Base-by-base conservation (phyloP, 1,140 invertebrate species). In the Heliconius congener region DNA sequence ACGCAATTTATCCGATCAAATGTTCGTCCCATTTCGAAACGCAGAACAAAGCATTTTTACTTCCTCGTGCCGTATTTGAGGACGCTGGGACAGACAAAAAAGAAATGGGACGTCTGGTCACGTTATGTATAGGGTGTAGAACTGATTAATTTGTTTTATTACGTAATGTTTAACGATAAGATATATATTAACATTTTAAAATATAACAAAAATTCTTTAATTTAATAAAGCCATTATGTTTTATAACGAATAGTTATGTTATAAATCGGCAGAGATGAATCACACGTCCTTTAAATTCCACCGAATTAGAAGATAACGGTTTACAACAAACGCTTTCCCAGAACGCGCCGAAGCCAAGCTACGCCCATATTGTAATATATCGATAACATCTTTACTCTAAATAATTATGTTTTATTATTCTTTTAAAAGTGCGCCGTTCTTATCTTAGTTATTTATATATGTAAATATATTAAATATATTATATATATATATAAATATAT, bases 251-350 rank as follows among this genome's bases (percentile, higher is more conserved):
- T 9, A 23, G 0, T 0, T 27, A 27, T 27, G 57, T 23, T n/a
- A 27, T 23, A 71, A 77, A 70, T 71, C 37, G 52, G 71, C 50
- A 50, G n/a, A 73, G 34, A 78, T 78, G 71, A 78, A 73, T 60
- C 71, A 78, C n/a, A 57, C 19, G 11, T 74, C 27, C 77, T 42
- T 78, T 46, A 23, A 13, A 73, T 60, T 23, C 70, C 30, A 30
- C 19, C 73, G 50, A 74, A 57, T 55, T 74, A 74, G 52, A 57
- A n/a, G 73, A 60, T 74, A 74, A 74, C 73, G 30, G 60, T 16
- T 66, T 66, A 27, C 2, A 13, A 66, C 60, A 66, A 66, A 66
- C 60, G 23, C 60, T 66, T 66, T 66, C 60, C 11, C 23, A 66
- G 60, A 66, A 52, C 55, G 19, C 55, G 55, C 55, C n/a, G 3